These are phyloP conservation scores for Arctia plantaginis DNA, from an alignment of 2,888 invertebrate species.

Conservation along the genomic window DNA sequence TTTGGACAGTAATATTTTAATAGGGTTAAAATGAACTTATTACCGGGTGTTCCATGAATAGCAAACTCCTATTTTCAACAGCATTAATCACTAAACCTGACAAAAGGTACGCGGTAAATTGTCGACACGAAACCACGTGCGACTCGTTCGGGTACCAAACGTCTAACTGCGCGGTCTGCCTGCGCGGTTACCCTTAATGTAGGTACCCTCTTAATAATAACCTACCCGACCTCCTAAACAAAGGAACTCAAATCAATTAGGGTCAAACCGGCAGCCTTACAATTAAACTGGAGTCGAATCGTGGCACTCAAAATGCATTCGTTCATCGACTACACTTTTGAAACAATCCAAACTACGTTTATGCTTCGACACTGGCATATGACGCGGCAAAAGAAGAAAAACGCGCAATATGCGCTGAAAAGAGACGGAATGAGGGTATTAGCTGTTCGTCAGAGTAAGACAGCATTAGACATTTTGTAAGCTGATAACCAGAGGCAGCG, in stretches of 20 bases:
- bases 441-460: slow-evolving; percentile 73
- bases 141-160: slow-evolving; percentile 67
- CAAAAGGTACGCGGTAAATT: slow-evolving; percentile 72
- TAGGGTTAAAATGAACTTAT: slow-evolving; percentile 37
- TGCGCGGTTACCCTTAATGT: slow-evolving; percentile 77
- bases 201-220: slow-evolving; percentile 76
- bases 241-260: slow-evolving; percentile 81
- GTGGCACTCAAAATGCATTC: slow-evolving; percentile 58
- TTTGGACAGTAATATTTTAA: slow-evolving; percentile 27
- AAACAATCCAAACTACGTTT: slow-evolving; percentile 72
- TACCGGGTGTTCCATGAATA: slow-evolving; percentile 57
- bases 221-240: slow-evolving; percentile 78
- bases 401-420: slow-evolving; percentile 83
- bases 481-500: slow-evolving; percentile 85
- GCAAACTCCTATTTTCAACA: slow-evolving; percentile 65
- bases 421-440: slow-evolving; percentile 76
- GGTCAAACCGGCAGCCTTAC: slow-evolving; percentile 61
- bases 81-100: slow-evolving; percentile 69
- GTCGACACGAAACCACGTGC: slow-evolving; percentile 74
- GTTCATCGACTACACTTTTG: slow-evolving; percentile 65
- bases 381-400: slow-evolving; percentile 86
- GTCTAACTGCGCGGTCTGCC: slow-evolving; percentile 77
- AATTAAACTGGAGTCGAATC: slow-evolving; percentile 51
- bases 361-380: slow-evolving; percentile 79
- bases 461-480: slow-evolving; percentile 83